These are phyloP conservation scores for Brachionus sp. DNA, from an alignment of 1,140 invertebrate genomes.

Conservation along the genomic window DNA sequence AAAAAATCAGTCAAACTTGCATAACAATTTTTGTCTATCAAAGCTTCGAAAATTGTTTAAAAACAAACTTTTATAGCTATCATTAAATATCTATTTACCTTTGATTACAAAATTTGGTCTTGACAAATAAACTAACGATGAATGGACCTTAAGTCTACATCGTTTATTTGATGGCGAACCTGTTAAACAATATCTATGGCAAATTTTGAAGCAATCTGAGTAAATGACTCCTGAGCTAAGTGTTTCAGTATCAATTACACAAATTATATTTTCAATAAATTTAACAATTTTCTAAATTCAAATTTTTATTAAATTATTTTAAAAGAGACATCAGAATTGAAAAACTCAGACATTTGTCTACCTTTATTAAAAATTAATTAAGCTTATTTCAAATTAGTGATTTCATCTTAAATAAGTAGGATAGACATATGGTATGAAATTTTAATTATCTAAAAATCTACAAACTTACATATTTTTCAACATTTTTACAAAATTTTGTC, in stretches of 20 bases:
- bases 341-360: not conserved
- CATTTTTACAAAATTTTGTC: not conserved
- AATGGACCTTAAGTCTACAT: not conserved
- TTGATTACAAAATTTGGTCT: constrained; percentile 35
- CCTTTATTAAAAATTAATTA: not conserved
- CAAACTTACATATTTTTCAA: constrained; percentile 12
- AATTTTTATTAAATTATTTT: not conserved
- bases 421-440: no score
- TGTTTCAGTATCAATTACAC: constrained; percentile 1
- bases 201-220: constrained; percentile 41
- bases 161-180: not conserved
- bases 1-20: not conserved
- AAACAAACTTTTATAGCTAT: not conserved
- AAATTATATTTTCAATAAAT: constrained; percentile 18
- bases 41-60: not conserved
- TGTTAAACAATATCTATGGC: constrained; percentile 17
- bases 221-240: constrained; percentile 16
- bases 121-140: not conserved
- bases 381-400: no score
- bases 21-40: constrained; percentile 39
- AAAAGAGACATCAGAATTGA: no score
- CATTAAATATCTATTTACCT: not conserved
- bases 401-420: no score
- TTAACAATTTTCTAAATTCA: constrained; percentile 7
- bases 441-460: no score